These are phyloP conservation scores for Ivindomyrus marchei DNA, from an alignment of 2,113 vertebrate genomes.

Conservation along the genomic window DNA sequence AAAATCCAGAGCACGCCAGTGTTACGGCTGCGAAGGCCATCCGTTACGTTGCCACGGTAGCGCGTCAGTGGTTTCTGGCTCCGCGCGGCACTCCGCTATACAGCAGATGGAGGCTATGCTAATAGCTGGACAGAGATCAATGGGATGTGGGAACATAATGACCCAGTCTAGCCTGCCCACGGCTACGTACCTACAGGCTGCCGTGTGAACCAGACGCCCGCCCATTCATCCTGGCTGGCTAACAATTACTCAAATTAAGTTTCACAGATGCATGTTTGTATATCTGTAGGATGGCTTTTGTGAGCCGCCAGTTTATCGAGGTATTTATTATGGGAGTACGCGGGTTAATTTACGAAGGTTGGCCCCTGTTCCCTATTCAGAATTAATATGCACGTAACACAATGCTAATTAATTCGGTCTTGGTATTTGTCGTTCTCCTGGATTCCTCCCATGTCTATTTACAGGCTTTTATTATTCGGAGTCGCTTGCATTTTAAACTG, in stretches of 20 bases:
- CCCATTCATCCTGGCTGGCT: slow-evolving; percentile 25
- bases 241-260: slow-evolving; percentile 33
- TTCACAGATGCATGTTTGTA: slow-evolving; percentile 33
- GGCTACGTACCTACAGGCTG: slow-evolving; percentile 17
- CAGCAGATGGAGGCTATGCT: slow-evolving; percentile 39
- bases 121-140: slow-evolving; percentile 32
- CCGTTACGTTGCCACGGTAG: neutral
- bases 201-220: slow-evolving; percentile 33
- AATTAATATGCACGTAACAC: slow-evolving; percentile 19
- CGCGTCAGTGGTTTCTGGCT: slow-evolving; percentile 4
- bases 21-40: neutral
- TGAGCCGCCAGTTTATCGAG: slow-evolving; percentile 20
- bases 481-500: slow-evolving; percentile 16
- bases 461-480: slow-evolving; percentile 24
- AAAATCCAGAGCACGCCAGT: neutral
- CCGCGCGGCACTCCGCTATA: neutral
- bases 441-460: slow-evolving; percentile 28
- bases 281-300: slow-evolving; percentile 26
- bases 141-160: slow-evolving; percentile 19
- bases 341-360: slow-evolving; percentile 16
- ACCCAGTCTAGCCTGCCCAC: slow-evolving; percentile 18
- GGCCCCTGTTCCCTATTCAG: slow-evolving; percentile 15
- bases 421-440: slow-evolving; percentile 9
- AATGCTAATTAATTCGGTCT: slow-evolving; percentile 21
- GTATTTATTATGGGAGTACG: slow-evolving; percentile 27